Percentiles rank a stretch among this genome's conserved stretches.
These are phyloP conservation scores for Brenthis ino DNA, from an alignment of 2,888 invertebrate genomes.

Conservation along the genomic window DNA sequence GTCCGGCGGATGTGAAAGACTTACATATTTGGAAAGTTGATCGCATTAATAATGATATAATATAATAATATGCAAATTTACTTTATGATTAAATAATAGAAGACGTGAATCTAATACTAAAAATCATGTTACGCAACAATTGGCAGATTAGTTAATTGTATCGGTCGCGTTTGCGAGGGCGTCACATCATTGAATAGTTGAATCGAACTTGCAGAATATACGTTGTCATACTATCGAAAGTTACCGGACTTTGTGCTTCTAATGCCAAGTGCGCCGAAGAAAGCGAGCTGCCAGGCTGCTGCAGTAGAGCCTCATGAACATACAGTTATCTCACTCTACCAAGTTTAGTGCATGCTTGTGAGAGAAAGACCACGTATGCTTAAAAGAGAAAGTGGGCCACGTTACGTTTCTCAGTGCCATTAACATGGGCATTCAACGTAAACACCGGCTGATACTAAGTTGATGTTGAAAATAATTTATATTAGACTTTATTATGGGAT, in stretches of 20 bases:
- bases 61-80: conserved; percentile 33
- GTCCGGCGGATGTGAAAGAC: conserved; percentile 13
- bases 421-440: conserved; percentile 79
- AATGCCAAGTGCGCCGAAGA: conserved; percentile 81
- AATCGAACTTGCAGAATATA: conserved; percentile 50
- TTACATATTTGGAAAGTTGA: conserved; percentile 13
- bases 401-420: conserved; percentile 80
- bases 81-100: conserved; percentile 33
- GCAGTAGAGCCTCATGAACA: conserved; percentile 59
- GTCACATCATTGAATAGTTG: conserved; percentile 28
- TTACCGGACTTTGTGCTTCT: conserved; percentile 78
- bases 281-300: conserved; percentile 77
- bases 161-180: conserved; percentile 43
- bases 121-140: conserved; percentile 52
- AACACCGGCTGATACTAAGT: conserved; percentile 70
- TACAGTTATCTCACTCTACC: conserved; percentile 67
- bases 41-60: conserved; percentile 23
- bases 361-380: conserved; percentile 72
- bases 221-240: conserved; percentile 75
- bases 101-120: conserved; percentile 30
- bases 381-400: conserved; percentile 83
- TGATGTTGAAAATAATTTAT: conserved; percentile 39
- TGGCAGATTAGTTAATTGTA: conserved; percentile 64
- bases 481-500: conserved; percentile 38
- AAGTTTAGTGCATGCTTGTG: conserved; percentile 47